These are phyloP conservation scores for Microtus richardsoni DNA, from an alignment of 2,113 vertebrate species.

Conservation along the genomic window DNA sequence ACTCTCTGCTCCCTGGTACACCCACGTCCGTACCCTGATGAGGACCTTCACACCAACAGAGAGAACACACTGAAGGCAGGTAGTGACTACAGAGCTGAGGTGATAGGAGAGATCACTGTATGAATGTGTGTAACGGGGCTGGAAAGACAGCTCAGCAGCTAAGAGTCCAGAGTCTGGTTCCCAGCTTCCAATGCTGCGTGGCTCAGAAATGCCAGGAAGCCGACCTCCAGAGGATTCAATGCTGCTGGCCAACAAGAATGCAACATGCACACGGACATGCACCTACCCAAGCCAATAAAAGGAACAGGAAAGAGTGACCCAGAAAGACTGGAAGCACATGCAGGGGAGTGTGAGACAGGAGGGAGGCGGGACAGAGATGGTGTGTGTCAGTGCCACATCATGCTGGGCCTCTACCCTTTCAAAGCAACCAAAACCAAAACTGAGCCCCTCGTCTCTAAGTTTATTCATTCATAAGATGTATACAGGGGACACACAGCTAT, in stretches of 20 bases:
- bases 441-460: not conserved
- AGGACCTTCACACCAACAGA: not conserved
- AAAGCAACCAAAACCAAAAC: not conserved
- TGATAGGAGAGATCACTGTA: too few species aligned
- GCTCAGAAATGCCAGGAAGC: not conserved
- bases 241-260: too few species aligned
- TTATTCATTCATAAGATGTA: not conserved
- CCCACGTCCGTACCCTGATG: not conserved
- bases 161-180: not conserved
- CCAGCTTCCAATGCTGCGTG: not conserved
- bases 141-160: not conserved
- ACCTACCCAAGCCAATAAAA: not conserved
- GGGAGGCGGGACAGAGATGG: not conserved
- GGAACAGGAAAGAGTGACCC: not conserved
- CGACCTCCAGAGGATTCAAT: not conserved
- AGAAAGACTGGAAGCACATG: not conserved
- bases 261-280: not conserved
- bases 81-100: not conserved
- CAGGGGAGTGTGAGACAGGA: accelerated
- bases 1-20: not conserved
- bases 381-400: accelerated
- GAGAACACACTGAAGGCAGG: not conserved
- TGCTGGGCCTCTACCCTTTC: not conserved
- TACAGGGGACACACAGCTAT: not conserved
- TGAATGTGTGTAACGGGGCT: too few species aligned